phyloP scores from a whole-genome alignment of 2,888 invertebrate genomes.

The Cistogaster globosa region DNA sequence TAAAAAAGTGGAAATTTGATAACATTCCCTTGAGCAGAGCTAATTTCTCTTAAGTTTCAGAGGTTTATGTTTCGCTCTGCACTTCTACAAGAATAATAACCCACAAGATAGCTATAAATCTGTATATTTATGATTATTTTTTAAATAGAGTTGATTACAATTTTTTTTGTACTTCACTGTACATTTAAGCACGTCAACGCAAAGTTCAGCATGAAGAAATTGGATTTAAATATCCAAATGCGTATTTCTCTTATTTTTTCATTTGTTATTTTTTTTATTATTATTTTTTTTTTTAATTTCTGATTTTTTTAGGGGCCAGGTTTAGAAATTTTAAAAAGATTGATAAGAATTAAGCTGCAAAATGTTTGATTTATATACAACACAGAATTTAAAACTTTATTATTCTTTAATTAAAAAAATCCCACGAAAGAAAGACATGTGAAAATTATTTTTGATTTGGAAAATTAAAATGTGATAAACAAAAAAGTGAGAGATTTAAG shows the following conservation, averaged over 20 bases:
- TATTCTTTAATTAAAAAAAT: conserved; percentile 54
- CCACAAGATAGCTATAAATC: too few species aligned
- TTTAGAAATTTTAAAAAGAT: conserved; percentile 50
- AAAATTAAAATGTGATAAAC: conserved; percentile 24
- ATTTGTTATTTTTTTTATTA: too few species aligned
- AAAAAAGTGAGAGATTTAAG: neutral
- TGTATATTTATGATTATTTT: too few species aligned
- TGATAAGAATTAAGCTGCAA: conserved; percentile 58
- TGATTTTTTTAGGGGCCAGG: conserved; percentile 61
- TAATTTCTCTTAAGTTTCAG: too few species aligned
- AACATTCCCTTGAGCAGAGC: too few species aligned
- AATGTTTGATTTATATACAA: neutral
- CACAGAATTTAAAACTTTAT: conserved; percentile 1
- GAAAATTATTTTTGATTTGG: conserved; percentile 10
- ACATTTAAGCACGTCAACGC: conserved; percentile 7
- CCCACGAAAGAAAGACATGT: conserved; percentile 55
- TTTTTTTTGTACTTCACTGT: conserved; percentile 32
- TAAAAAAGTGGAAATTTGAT: too few species aligned
- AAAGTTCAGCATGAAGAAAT: conserved; percentile 29
- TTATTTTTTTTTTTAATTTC: conserved; percentile 6
- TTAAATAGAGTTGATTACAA: too few species aligned
- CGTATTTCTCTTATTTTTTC: neutral
- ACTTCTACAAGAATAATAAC: too few species aligned
- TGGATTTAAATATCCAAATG: conserved; percentile 43
- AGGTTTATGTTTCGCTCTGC: too few species aligned